Evolutionary conservation across 2,113 vertebrate species (phyloP).

Genomic region (Pelusios castaneus): DNA sequence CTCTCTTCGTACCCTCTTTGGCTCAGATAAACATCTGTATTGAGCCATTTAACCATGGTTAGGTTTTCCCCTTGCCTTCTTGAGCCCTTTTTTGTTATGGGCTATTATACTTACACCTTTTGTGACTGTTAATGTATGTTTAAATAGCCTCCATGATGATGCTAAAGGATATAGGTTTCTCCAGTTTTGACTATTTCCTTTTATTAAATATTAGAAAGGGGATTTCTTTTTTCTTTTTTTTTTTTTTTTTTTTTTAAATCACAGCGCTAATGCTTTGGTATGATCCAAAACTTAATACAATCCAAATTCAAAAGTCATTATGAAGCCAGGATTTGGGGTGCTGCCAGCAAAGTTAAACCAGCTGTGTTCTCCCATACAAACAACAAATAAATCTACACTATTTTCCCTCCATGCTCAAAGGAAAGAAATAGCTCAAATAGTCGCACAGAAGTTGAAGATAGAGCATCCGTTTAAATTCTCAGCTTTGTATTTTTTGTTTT

Average conservation of each 20-base stretch:
- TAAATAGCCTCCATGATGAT: background rate
- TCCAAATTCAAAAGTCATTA: conserved; percentile 19
- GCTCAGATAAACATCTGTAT: background rate
- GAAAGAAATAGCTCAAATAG: conserved; percentile 42
- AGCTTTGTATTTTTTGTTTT: background rate
- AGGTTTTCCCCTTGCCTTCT: background rate
- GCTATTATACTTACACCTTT: background rate
- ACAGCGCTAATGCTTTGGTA: background rate
- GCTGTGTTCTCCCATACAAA: conserved; percentile 48
- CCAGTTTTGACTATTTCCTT: background rate
- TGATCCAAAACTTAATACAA: background rate
- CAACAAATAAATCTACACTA: conserved; percentile 42
- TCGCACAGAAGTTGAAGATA: conserved; percentile 12
- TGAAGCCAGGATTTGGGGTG: conserved; percentile 8
- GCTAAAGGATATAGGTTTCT: background rate
- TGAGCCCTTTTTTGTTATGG: background rate
- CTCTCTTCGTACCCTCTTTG: background rate
- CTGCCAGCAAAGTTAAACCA: conserved; percentile 61
- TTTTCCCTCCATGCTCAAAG: conserved; percentile 38
- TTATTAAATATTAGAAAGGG: background rate
- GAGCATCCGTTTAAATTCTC: background rate
- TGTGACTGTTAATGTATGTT: background rate
- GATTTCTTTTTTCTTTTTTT: too few relatives aligned
- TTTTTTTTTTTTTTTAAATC: too few relatives aligned
- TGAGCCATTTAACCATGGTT: background rate